Conservation (phyloP, 2,113 vertebrate species). For the Aplodontia rufa region DNA sequence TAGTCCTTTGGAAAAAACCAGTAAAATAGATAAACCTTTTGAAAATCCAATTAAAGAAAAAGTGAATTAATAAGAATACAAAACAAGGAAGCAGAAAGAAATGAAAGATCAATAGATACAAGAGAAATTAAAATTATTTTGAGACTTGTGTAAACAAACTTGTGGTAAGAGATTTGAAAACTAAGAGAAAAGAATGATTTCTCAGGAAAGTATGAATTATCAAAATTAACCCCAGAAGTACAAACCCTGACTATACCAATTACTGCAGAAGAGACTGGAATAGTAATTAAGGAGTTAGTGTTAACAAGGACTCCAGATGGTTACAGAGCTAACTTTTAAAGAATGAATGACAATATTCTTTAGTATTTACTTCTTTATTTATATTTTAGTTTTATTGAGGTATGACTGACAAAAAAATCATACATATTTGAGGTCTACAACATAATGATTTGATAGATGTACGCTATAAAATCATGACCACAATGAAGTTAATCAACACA, state of each 20-base stretch:
- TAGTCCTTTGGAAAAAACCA: neutral
- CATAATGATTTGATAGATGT: neutral
- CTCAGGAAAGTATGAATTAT: conserved; percentile 27
- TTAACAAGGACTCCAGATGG: neutral
- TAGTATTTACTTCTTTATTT: neutral
- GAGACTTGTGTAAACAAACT: neutral
- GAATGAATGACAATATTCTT: neutral
- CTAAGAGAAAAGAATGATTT: neutral
- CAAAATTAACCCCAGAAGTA: neutral
- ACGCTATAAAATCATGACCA: neutral
- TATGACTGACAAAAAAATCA: neutral
- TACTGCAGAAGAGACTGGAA: neutral
- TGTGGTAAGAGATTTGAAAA: neutral
- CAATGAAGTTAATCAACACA: neutral
- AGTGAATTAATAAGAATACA: neutral
- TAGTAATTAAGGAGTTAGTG: neutral
- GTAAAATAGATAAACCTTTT: neutral
- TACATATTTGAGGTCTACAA: neutral
- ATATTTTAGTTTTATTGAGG: neutral
- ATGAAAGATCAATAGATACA: neutral
- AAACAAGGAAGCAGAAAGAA: neutral
- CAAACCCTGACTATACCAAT: neutral
- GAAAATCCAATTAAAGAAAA: neutral
- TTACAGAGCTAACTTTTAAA: neutral
- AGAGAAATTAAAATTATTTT: conserved; percentile 18